These are phyloP conservation scores for Patiria miniata DNA, from an alignment of 35 echinoderm and acorn worm species.

Conservation along the genomic window DNA sequence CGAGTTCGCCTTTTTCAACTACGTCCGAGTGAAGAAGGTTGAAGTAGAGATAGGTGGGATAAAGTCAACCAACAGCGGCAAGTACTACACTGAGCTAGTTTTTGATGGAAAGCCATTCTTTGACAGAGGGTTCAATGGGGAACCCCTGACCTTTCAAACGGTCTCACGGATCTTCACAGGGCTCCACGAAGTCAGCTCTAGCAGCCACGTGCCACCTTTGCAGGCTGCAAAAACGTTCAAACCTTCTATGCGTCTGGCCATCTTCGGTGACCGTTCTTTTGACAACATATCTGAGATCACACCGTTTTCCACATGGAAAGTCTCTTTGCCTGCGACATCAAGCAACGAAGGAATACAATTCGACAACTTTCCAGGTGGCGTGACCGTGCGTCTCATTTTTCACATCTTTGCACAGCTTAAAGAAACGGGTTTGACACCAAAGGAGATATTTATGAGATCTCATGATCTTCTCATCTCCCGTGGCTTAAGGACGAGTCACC, in stretches of 20 bases:
- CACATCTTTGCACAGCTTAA: conserved; percentile 32
- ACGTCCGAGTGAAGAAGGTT: conserved; percentile 10
- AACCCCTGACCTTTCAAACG: conserved; percentile 12
- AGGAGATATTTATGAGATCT: not conserved
- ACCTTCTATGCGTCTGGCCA: not conserved
- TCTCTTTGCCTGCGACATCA: not conserved
- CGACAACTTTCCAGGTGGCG: not conserved
- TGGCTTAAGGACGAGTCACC: no score
- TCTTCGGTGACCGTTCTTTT: not conserved
- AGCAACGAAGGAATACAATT: conserved; percentile 31
- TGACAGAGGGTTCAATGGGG: conserved; percentile 25
- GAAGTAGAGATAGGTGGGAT: conserved; percentile 14
- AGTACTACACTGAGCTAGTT: conserved; percentile 17
- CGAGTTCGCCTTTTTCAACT: conserved; percentile 11
- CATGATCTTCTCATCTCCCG: not conserved
- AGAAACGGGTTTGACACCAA: not conserved
- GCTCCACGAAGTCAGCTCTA: not conserved
- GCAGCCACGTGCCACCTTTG: not conserved
- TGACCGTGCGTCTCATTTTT: conserved; percentile 21
- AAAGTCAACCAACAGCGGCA: conserved; percentile 14
- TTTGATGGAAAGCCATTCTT: conserved; percentile 24
- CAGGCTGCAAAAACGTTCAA: no score
- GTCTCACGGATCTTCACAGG: conserved; percentile 22
- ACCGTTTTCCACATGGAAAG: conserved; percentile 14
- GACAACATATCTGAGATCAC: conserved; percentile 21